Evolutionary conservation across 2,888 invertebrate species (phyloP), one percentile per base, ranked within the genome.

Genomic region (Aethes cnicana): DNA sequence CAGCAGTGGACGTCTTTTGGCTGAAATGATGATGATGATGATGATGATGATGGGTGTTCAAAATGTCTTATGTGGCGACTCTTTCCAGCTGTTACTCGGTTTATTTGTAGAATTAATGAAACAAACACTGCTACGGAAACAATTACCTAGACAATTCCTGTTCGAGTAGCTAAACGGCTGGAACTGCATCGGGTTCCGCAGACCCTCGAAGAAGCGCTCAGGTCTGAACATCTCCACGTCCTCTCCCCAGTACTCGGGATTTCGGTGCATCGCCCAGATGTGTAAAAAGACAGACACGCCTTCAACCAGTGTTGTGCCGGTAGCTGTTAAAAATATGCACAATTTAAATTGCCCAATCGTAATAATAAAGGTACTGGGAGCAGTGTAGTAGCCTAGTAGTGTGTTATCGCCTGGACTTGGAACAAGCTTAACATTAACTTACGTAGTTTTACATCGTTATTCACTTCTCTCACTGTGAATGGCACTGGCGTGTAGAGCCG

Each of bases 401-500:
- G n/a, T n/a, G n/a, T n/a, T n/a, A n/a, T n/a, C n/a, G n/a, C n/a
- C n/a, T n/a, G n/a, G n/a, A n/a, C n/a, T n/a, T n/a, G n/a, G n/a
- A n/a, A n/a, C n/a, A n/a, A n/a, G n/a, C n/a, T n/a, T n/a, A n/a
- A n/a, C n/a, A n/a, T 16, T 9, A 3, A 55, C 57, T 57, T 41
- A 61, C 66, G 69, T 17, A 74, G 57, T 2, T 32, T 43, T 0
- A 69, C 47, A 26, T 71, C 65, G 3, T 63, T 56, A 4, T 63
- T 60, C 7, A 63, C 61, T 53, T 66, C 65, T 14, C 75, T 66
- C 1, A 68, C 46, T 4, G 73, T 49, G 1, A 63, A 37, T 0
- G 75, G 66, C 0, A 57, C 72, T 5, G 76, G 72, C 0, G 77
- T 69, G 44, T 73, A 77, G 2, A 77, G 44, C 1, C 77, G 57